These are phyloP conservation scores for Strigamia maritima DNA, from an alignment of 2,888 invertebrate species.

Conservation along the genomic window DNA sequence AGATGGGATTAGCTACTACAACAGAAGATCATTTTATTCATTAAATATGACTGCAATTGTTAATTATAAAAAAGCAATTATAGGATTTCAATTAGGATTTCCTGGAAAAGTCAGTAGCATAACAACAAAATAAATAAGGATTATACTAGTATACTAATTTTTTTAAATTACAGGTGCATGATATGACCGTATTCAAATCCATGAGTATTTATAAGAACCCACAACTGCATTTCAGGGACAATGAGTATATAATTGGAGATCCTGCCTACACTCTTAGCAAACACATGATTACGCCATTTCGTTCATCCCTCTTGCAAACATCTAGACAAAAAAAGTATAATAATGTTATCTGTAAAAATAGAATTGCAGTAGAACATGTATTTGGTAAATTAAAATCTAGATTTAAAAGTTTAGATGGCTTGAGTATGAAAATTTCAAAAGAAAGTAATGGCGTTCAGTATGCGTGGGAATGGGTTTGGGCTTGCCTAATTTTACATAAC, in stretches of 20 bases:
- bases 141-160: too few relatives aligned
- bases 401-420: not conserved
- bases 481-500: not conserved
- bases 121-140: too few relatives aligned
- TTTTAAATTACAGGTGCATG: too few relatives aligned
- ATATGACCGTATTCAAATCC: too few relatives aligned
- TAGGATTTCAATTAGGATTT: too few relatives aligned
- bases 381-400: not conserved
- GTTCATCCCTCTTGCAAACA: not conserved
- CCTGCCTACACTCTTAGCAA: not conserved
- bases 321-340: not conserved
- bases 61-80: too few relatives aligned
- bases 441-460: not conserved
- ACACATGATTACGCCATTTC: not conserved
- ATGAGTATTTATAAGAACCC: not conserved
- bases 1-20: too few relatives aligned
- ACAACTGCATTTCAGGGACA: not conserved
- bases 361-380: not conserved
- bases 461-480: not conserved
- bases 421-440: not conserved
- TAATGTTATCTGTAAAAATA: not conserved
- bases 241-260: not conserved
- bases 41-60: too few relatives aligned
- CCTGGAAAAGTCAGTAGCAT: too few relatives aligned
- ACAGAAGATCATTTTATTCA: too few relatives aligned